Evolutionary conservation across 2,113 vertebrate genomes (phyloP), one percentile per base, ranked within the genome.

Genomic region (Macrotus californicus): DNA sequence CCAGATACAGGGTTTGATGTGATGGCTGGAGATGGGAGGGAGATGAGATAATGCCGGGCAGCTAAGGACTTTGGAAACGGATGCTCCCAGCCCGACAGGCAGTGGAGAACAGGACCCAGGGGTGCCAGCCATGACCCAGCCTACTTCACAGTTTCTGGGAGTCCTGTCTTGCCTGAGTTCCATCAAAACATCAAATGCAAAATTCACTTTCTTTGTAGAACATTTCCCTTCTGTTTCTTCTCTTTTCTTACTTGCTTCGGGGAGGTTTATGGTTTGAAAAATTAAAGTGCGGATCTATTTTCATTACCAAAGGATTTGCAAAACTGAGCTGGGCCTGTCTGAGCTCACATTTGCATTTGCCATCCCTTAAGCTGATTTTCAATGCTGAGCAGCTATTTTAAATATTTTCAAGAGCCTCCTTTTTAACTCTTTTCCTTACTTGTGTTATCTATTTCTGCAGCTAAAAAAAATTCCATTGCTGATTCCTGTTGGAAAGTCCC

Each of bases 291-390:
- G 95, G 93, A 96, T 98, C 96, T 98, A 95, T 97, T 98, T 98
- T 96, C 94, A 95, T 97, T 98, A 97, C 93, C 93, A 97, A 89
- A 97, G 93, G 97, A 95, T 98, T 97, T 97, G 97, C 96, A 97
- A 96, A 97, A 97, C 95, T 93, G 97, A 97, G 29, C 95, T 70
- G 96, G 97, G 95, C 94, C 91, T 96, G 97, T 97, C 96, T 97
- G 93, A 95, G 96, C 97, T 97, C 96, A 77, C 96, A 98, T 98
- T 98, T 98, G 97, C 97, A 98, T 98, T 96, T 87, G 77, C 97
- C 95, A 97, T 97, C 97, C 98, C 98, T 97, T 97, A 97, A 98
- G 98, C 97, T 98, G 97, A 98, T 97, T 98, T 98, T 97, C 95
- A 94, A 94, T 96, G 93, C 94, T 91, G 94, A 96, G 97, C 97